phyloP scores from a whole-genome alignment of 2,797 vertebrate species.

The Pipistrellus kuhlii region DNA sequence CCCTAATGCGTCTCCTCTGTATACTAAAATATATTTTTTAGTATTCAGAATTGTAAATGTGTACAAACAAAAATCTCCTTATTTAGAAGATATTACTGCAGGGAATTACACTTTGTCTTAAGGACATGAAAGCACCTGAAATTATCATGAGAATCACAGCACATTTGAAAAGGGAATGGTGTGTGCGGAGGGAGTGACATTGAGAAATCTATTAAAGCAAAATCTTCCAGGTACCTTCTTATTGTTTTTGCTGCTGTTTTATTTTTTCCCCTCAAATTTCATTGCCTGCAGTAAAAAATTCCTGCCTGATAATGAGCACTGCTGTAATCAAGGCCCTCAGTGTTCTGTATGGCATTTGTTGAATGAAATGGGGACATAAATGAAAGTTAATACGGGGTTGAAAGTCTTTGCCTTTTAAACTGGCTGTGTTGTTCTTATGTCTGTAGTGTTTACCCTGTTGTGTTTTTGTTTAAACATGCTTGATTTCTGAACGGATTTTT shows the following conservation, averaged over 20 bases:
- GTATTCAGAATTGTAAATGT: constrained; percentile 67
- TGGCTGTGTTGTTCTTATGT: neutral
- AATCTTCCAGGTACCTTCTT: constrained; percentile 75
- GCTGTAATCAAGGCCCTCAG: constrained; percentile 63
- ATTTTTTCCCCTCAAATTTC: constrained; percentile 70
- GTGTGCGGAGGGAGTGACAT: constrained; percentile 73
- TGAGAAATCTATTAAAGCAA: constrained; percentile 78
- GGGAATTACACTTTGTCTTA: constrained; percentile 76
- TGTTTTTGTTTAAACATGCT: constrained; percentile 46
- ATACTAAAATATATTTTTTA: neutral
- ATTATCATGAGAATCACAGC: constrained; percentile 76
- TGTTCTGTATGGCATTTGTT: constrained; percentile 49
- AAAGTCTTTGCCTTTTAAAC: neutral
- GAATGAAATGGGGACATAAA: constrained; percentile 50
- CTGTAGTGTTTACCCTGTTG: neutral
- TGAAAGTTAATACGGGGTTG: constrained; percentile 44
- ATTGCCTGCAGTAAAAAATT: constrained; percentile 73
- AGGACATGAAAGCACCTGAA: constrained; percentile 75
- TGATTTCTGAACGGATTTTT: constrained; percentile 39
- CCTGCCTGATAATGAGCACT: constrained; percentile 57
- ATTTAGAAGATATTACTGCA: constrained; percentile 40
- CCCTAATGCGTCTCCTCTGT: neutral
- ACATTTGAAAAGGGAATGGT: constrained; percentile 81
- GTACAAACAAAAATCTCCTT: constrained; percentile 72
- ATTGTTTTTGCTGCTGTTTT: constrained; percentile 9